Evolutionary conservation across 2,113 vertebrate genomes (phyloP).

Genomic region (Anolis carolinensis): DNA sequence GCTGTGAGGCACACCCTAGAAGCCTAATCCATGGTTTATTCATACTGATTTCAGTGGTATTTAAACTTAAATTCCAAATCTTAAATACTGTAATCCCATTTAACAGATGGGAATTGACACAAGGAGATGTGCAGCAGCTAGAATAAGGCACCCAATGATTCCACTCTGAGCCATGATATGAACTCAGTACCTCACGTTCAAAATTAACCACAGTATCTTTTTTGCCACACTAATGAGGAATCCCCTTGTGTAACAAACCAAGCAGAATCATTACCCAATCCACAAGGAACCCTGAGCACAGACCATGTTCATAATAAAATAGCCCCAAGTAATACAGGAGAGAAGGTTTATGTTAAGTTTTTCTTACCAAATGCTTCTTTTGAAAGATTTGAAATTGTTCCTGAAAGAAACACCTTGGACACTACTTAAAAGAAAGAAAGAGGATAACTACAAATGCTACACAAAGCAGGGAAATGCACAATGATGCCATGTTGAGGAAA

Average conservation of each 20-base stretch:
- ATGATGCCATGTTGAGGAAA: constrained; percentile 13
- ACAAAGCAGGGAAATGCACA: not conserved
- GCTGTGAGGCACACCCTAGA: not conserved
- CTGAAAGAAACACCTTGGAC: not conserved
- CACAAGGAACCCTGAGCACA: constrained; percentile 37
- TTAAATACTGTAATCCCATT: not conserved
- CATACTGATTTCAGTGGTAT: not conserved
- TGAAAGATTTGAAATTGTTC: constrained; percentile 23
- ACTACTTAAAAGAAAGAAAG: constrained; percentile 19
- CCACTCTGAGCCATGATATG: not conserved
- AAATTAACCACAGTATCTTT: not conserved
- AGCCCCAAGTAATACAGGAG: constrained; percentile 6
- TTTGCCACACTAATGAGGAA: constrained; percentile 35
- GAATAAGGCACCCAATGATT: not conserved
- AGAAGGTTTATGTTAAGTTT: not conserved
- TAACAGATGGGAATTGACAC: not conserved
- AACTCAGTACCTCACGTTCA: not conserved
- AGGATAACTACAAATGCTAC: not conserved
- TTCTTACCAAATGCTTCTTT: constrained; percentile 25
- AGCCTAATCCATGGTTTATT: not conserved
- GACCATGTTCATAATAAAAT: constrained; percentile 21
- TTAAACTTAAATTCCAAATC: not conserved
- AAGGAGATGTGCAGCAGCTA: not conserved
- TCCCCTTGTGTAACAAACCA: constrained; percentile 4
- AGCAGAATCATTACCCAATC: constrained; percentile 34